Conservation (phyloP, 2,888 invertebrate species). For the Plagodis dolabraria region DNA sequence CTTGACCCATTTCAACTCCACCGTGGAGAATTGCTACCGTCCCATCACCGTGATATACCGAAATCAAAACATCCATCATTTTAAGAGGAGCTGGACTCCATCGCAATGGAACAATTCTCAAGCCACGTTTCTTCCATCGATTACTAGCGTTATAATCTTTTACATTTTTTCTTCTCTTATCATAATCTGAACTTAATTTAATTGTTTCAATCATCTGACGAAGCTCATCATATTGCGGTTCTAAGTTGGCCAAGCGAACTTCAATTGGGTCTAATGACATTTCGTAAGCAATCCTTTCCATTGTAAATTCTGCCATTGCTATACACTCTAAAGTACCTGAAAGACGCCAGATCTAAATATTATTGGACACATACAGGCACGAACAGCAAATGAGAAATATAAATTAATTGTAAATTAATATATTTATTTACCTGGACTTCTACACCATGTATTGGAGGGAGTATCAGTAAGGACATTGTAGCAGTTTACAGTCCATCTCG, state of each 20-base stretch:
- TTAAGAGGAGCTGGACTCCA: slow-evolving; percentile 20
- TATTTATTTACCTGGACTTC: slow-evolving; percentile 48
- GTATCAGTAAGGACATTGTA: slow-evolving; percentile 50
- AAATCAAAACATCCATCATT: slow-evolving; percentile 77
- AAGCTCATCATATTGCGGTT: slow-evolving; percentile 48
- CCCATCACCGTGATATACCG: slow-evolving; percentile 86
- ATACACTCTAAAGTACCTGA: slow-evolving; percentile 81
- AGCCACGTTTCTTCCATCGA: slow-evolving; percentile 60
- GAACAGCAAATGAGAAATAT: no score
- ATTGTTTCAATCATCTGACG: slow-evolving; percentile 79
- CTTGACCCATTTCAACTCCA: slow-evolving; percentile 89
- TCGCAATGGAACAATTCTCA: slow-evolving; percentile 84
- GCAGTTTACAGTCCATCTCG: slow-evolving; percentile 47
- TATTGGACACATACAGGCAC: no score
- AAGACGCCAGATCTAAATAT: no score
- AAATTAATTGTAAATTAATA: not conserved
- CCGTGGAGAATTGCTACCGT: slow-evolving; percentile 87
- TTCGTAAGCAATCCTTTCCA: slow-evolving; percentile 86
- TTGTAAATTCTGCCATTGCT: slow-evolving; percentile 82
- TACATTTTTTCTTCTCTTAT: slow-evolving; percentile 69
- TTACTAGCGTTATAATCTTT: slow-evolving; percentile 82
- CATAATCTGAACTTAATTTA: slow-evolving; percentile 80
- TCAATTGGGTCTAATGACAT: slow-evolving; percentile 81
- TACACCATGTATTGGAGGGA: slow-evolving; percentile 51
- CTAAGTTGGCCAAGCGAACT: slow-evolving; percentile 81